Evolutionary conservation across 2,888 invertebrate genomes (phyloP), one percentile per base, ranked within the genome.

Genomic region (Griposia aprilina): DNA sequence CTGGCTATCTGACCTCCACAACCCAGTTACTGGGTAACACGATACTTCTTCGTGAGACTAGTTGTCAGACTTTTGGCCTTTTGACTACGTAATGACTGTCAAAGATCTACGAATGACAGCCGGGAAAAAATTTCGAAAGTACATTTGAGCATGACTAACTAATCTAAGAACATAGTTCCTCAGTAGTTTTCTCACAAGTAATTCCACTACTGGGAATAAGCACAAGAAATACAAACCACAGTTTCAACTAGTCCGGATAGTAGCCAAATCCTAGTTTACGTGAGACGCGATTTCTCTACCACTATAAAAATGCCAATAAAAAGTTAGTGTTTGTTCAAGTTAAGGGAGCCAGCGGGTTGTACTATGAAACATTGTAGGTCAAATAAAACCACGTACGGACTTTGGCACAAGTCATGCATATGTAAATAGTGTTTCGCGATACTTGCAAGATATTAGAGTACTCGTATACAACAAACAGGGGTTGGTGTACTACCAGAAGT

Each of bases 261-360:
- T 84, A 87, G 90, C 89, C 91, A 92, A 93, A 92, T 91, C 90
- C 89, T 90, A 86, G 89, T 93, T 92, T 92, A 89, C 84, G 86
- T 88, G 86, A 80, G 76, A 82, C 82, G 87, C 90, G 90, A 93
- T 92, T 92, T 91, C 90, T 86, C 76, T 79, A 86, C 82, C 83
- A 82, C 90, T 88, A 90, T 94, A 94, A 93, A 94, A 94, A 92
- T 91, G 91, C 87, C 92, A 92, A 93, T 94, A 93, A 92, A 93
- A 89, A 79, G 75, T 76, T 78, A 70, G 74, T 20, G 23, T 57
- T 73, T 76, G 79, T 59, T 17, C 84, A 90, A 90, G 88, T 68
- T 55, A 82, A 55, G 80, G 74, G 83, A 77, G 66, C 6, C 17
- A 80, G 85, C 86, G 83, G 45, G 0, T 10, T 59, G 52, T 17